phyloP scores from a whole-genome alignment of 2,113 vertebrate genomes.

The Planiliza haematocheilus region DNA sequence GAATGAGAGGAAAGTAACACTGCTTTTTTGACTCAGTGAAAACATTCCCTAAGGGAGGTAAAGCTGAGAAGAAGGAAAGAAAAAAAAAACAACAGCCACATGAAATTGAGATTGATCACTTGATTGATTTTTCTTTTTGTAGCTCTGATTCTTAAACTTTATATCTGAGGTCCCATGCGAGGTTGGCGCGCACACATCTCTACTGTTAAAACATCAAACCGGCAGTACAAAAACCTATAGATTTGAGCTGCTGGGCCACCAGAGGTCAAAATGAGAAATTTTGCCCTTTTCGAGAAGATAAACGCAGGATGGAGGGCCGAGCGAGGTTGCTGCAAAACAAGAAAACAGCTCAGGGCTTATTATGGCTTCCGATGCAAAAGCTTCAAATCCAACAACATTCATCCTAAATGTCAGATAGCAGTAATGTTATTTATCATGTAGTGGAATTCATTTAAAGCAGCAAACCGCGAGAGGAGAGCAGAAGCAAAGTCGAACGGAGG shows the following conservation, averaged over 20 bases:
- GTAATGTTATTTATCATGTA: slow-evolving; percentile 75
- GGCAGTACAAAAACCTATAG: slow-evolving; percentile 56
- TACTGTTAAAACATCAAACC: slow-evolving; percentile 75
- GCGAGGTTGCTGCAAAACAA: slow-evolving; percentile 57
- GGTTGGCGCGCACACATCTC: slow-evolving; percentile 69
- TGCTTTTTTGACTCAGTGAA: slow-evolving; percentile 57
- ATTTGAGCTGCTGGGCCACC: slow-evolving; percentile 58
- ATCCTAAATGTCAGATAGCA: slow-evolving; percentile 79
- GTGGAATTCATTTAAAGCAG: slow-evolving; percentile 65
- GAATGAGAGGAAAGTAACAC: slow-evolving; percentile 52
- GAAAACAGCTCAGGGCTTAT: slow-evolving; percentile 68
- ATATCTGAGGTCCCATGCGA: slow-evolving; percentile 53
- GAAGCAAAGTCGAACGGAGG: slow-evolving; percentile 34
- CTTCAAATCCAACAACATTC: slow-evolving; percentile 76
- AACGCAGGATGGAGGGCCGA: slow-evolving; percentile 60
- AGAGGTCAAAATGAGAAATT: slow-evolving; percentile 71
- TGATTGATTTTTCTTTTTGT: slow-evolving; percentile 78
- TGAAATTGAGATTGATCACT: slow-evolving; percentile 84
- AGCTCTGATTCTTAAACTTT: slow-evolving; percentile 68
- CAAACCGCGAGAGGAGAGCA: slow-evolving; percentile 47
- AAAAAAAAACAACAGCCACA: slow-evolving; percentile 57
- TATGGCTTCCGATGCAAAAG: slow-evolving; percentile 65
- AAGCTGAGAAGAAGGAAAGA: slow-evolving; percentile 26
- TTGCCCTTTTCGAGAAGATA: slow-evolving; percentile 78
- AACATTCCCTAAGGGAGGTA: slow-evolving; percentile 64